Evolutionary conservation across 2,888 invertebrate genomes (phyloP), one percentile per base, ranked within the genome.

Genomic region (Dione vanillae): DNA sequence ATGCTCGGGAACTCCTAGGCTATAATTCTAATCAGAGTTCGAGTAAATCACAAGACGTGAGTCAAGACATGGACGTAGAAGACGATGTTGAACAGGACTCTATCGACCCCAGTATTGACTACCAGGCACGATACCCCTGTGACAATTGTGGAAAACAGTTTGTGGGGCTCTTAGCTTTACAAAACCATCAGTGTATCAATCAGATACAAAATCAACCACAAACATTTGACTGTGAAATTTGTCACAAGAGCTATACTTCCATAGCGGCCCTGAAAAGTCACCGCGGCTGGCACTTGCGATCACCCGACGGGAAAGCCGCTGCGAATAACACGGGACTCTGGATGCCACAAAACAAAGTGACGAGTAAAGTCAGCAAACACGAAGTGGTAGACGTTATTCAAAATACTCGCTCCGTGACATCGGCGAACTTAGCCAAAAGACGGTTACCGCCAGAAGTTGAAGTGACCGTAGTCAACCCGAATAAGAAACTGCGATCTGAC

Each of bases 261-360:
- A 95, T 95, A 75, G 94, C 94, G 1, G 95, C 96, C 0, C 80
- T 96, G 65, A 95, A 95, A 75, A 95, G 95, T 75, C 96, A 96
- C 82, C 91, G 95, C 61, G 95, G 96, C 11, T 95, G 95, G 92
- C 96, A 96, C 80, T 91, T 95, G 70, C 93, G 95, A 27, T 94
- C 95, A 0, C 94, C 94, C 3, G 92, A 93, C 75, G 91, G 93
- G 3, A 94, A 94, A 80, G 94, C 94, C 45, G 94, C 94, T 19
- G 94, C 93, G 8, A 94, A 93, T 72, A 94, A 94, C 70, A 85
- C 87, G 37, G 94, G 93, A 0, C 85, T 94, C 3, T 94, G 94
- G 94, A 94, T 94, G 94, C 94, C 94, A 2, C 94, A 94, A 75
- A 91, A 92, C 76, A 93, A 93, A 81, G 93, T 93, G 19, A 93